Conservation (phyloP, 2,797 vertebrate genomes). For the Tachyglossus aculeatus region DNA sequence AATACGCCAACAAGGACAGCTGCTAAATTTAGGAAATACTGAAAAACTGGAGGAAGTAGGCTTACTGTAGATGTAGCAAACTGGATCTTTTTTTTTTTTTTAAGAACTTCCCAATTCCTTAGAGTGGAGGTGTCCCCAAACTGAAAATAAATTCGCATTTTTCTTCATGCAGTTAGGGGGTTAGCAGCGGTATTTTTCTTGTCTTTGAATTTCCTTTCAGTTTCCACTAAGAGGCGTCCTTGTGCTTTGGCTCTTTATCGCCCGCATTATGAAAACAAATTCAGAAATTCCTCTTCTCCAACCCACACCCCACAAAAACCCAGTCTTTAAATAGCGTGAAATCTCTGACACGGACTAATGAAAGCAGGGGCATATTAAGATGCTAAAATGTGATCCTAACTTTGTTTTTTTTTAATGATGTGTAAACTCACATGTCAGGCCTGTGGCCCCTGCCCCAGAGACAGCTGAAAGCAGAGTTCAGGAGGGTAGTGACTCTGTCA, state of each 20-base stretch:
- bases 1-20: too few species aligned
- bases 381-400: background rate
- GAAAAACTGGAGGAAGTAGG: too few species aligned
- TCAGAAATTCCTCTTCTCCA: background rate
- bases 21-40: too few species aligned
- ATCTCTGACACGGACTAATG: background rate
- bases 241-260: constrained; percentile 52
- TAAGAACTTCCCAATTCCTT: too few species aligned
- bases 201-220: constrained; percentile 24
- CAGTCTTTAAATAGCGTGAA: constrained; percentile 6
- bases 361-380: constrained; percentile 2
- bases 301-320: constrained; percentile 4
- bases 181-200: background rate
- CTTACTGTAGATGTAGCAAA: too few species aligned
- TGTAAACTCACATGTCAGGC: background rate
- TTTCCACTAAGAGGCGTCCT: constrained; percentile 55
- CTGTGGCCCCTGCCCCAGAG: background rate
- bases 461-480: background rate
- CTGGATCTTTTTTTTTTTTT: too few species aligned
- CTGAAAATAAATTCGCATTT: background rate
- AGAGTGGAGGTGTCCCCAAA: constrained; percentile 3
- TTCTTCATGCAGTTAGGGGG: background rate
- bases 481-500: too few species aligned
- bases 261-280: background rate
- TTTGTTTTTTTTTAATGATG: background rate